Evolutionary conservation across 1,140 invertebrate genomes (phyloP).

Genomic region (Orchesella cincta): DNA sequence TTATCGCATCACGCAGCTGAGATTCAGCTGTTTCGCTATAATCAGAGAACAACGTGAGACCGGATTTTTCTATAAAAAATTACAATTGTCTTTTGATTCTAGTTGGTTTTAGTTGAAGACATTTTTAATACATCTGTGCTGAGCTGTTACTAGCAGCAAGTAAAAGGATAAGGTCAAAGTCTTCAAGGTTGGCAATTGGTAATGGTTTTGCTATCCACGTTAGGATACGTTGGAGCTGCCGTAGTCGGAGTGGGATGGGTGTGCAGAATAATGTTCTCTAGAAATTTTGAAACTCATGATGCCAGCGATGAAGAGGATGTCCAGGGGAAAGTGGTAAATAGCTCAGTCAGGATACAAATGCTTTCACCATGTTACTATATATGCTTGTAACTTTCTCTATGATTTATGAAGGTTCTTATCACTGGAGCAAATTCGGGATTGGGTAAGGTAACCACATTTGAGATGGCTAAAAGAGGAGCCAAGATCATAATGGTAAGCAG

Average conservation of each 20-base stretch:
- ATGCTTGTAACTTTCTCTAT: too few species aligned
- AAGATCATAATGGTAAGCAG: constrained; percentile 52
- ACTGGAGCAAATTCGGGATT: constrained; percentile 66
- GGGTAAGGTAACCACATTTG: constrained; percentile 62
- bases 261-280: constrained; percentile 26
- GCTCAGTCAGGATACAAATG: too few species aligned
- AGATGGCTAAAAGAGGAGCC: constrained; percentile 61
- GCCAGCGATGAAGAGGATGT: constrained; percentile 41
- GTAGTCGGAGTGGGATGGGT: constrained; percentile 8
- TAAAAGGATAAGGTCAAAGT: too few species aligned
- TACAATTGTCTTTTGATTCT: too few species aligned
- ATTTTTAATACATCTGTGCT: too few species aligned
- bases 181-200: not conserved
- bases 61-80: too few species aligned
- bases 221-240: constrained; percentile 30
- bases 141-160: too few species aligned
- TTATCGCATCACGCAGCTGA: too few species aligned
- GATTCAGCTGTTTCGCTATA: too few species aligned
- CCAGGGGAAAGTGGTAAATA: constrained; percentile 57
- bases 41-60: too few species aligned
- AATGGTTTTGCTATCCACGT: constrained; percentile 16
- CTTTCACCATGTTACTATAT: too few species aligned
- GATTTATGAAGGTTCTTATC: constrained; percentile 58
- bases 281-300: constrained; percentile 41
- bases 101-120: too few species aligned